Base-by-base conservation (phyloP, 2,797 vertebrate genomes). In the Acropternis orthonyx region DNA sequence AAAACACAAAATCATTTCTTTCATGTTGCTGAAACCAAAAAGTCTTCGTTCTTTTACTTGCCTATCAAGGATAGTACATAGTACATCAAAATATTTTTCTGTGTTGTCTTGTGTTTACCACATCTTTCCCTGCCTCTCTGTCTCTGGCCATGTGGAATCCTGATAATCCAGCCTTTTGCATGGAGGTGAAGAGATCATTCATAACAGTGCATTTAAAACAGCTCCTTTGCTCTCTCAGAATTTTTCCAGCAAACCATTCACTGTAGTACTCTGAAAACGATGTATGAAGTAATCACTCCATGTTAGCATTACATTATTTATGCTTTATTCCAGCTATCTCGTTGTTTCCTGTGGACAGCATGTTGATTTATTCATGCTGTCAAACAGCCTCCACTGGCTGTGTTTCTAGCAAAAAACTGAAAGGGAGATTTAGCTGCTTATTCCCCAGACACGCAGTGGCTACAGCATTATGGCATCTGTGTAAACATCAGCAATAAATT, bases 401-500 rank as follows among this genome's bases (percentile, higher is more conserved):
- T 43, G 52, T 91, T 97, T 97, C 92, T 93, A 94, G 89, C 58
- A 92, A 96, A 81, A 96, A 89, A 82, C 30, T 95, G 58, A 66
- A 92, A 88, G 72, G 79, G 79, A 96, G 75, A 41, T 91, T 94
- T 77, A 96, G 62, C 83, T 23, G 13, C 62, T 85, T 85, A 95
- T 83, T 89, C 58, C 87, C 92, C 94, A 94, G 79, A 79, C 96
- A 95, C 89, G 82, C 85, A 74, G 78, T 72, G 67, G 88, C 83
- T 92, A 89, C 92, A 91, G 81, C 72, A 82, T 90, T 89, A 61
- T 55, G 79, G 92, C 91, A 97, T 97, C 96, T 97, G 88, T 92
- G 81, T 96, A 97, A 97, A 97, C 84, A 97, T 79, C 83, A 94
- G 81, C 55, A 94, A 72, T 85, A 93, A 95, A 88, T 24, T 88